Evolutionary conservation across 2,888 invertebrate genomes (phyloP).

Genomic region (Belgica antarctica): DNA sequence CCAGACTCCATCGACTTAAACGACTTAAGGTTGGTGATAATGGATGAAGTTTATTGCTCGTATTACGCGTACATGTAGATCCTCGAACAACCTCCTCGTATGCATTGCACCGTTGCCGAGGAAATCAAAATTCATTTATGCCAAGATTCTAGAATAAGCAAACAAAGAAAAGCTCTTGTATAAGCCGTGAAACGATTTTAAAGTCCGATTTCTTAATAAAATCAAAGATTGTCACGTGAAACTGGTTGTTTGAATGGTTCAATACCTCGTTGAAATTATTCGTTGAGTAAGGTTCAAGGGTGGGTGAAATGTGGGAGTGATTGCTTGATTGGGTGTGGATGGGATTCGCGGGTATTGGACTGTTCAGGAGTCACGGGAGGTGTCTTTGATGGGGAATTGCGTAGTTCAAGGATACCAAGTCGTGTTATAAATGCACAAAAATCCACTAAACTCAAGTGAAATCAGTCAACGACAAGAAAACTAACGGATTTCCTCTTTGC

Average conservation of each 20-base stretch:
- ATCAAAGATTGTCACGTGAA: background rate
- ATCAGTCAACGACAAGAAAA: too few species aligned
- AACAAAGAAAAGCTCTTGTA: too few species aligned
- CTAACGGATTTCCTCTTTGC: background rate
- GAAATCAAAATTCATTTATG: background rate
- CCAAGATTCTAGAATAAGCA: background rate
- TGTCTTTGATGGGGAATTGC: too few species aligned
- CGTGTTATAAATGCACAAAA: too few species aligned
- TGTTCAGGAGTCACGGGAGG: too few species aligned
- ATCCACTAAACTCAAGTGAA: too few species aligned
- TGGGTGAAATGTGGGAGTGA: too few species aligned
- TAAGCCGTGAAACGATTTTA: background rate
- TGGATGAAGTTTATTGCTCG: conserved; percentile 21
- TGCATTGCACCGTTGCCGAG: too few species aligned
- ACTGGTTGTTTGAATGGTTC: background rate
- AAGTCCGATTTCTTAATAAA: conserved; percentile 17
- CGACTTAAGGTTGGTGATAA: conserved; percentile 41
- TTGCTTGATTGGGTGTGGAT: too few species aligned
- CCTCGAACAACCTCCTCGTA: too few species aligned
- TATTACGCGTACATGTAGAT: conserved; percentile 27
- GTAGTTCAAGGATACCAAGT: too few species aligned
- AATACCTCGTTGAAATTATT: background rate
- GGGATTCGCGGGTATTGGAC: conserved; percentile 12
- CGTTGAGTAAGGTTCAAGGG: too few species aligned
- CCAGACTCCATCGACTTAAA: conserved; percentile 52